A percentile compares a stretch with the other conserved stretches of the same genome.
These are phyloP conservation scores for Peromyscus attwateri DNA, from an alignment of 2,797 vertebrate species.

Conservation along the genomic window DNA sequence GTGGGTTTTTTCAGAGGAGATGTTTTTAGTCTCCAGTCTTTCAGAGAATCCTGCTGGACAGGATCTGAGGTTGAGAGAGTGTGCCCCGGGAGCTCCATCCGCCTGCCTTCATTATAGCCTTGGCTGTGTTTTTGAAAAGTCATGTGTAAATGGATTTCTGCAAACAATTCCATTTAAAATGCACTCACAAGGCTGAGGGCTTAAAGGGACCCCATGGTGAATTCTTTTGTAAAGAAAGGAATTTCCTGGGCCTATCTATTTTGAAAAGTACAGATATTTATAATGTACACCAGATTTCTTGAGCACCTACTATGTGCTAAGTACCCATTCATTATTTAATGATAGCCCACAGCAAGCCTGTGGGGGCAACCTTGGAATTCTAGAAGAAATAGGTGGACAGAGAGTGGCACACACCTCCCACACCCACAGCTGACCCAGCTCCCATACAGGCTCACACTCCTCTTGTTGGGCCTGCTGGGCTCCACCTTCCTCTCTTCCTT, in stretches of 20 bases:
- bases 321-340: conserved; percentile 26
- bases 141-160: conserved; percentile 80
- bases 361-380: not conserved
- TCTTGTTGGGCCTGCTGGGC: not conserved
- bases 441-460: not conserved
- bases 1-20: conserved; percentile 76
- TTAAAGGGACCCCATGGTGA: conserved; percentile 80
- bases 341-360: not conserved
- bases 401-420: not conserved
- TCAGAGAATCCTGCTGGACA: conserved; percentile 80
- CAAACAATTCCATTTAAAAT: conserved; percentile 79
- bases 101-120: conserved; percentile 72
- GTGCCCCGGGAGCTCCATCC: conserved; percentile 69
- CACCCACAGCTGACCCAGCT: not conserved
- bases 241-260: conserved; percentile 66
- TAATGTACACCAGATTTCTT: conserved; percentile 63
- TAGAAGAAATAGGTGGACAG: not conserved
- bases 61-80: conserved; percentile 75
- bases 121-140: conserved; percentile 76
- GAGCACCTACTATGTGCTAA: conserved; percentile 74
- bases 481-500: not conserved
- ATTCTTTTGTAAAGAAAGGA: conserved; percentile 76
- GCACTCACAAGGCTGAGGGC: conserved; percentile 65
- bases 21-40: conserved; percentile 73
- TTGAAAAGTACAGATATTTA: conserved; percentile 71